Conservation (phyloP, 2,113 vertebrate genomes). For the Pollimyrus isidori region DNA sequence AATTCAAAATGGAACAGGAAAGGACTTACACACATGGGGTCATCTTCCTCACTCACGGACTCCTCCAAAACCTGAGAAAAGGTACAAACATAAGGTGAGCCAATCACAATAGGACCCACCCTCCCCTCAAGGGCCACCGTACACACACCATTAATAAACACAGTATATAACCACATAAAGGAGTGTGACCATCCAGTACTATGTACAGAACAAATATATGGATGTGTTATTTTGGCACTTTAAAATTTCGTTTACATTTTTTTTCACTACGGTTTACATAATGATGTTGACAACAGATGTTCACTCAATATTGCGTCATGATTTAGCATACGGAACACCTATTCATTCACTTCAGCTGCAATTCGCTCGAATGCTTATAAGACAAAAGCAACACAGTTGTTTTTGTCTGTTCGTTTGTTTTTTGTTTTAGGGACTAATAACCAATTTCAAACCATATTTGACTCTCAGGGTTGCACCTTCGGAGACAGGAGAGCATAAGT, state of each 20-base stretch:
- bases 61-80: conserved; percentile 35
- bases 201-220: not conserved
- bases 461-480: not conserved
- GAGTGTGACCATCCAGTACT: not conserved
- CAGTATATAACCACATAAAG: not conserved
- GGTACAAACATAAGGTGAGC: not conserved
- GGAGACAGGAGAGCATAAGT: not conserved
- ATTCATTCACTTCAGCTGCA: not conserved
- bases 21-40: conserved; percentile 27
- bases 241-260: not conserved
- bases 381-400: not conserved
- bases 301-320: not conserved
- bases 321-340: not conserved
- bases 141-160: not conserved
- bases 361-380: not conserved
- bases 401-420: no score
- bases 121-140: not conserved
- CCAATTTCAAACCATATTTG: not conserved
- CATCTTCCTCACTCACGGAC: conserved; percentile 36
- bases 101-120: not conserved
- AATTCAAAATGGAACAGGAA: not conserved
- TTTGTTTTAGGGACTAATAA: not conserved
- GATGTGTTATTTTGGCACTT: not conserved
- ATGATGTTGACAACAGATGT: not conserved
- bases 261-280: not conserved